These are phyloP conservation scores for Drosophila tanythrix DNA, from an alignment of 2,888 invertebrate genomes.

Conservation along the genomic window DNA sequence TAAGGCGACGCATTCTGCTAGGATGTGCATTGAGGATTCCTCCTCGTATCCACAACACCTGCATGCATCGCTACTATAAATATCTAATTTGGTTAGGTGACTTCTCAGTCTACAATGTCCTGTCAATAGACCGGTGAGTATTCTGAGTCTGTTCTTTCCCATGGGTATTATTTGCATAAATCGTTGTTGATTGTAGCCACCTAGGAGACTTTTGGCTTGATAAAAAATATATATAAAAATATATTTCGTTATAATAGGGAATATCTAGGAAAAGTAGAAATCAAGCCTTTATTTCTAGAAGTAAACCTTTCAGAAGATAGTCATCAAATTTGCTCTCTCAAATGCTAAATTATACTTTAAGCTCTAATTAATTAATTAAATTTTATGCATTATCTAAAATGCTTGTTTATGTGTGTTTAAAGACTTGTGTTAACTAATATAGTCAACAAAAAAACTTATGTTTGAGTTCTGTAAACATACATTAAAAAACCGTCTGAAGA, in stretches of 20 bases:
- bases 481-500: not conserved
- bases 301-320: not conserved
- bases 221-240: not conserved
- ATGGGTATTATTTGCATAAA: too few species aligned
- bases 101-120: too few species aligned
- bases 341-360: not conserved
- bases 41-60: too few species aligned
- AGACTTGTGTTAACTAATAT: not conserved
- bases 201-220: too few species aligned
- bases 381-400: not conserved
- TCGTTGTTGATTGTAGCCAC: too few species aligned
- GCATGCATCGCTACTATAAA: too few species aligned
- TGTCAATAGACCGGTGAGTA: too few species aligned
- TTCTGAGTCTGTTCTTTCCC: too few species aligned
- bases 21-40: too few species aligned
- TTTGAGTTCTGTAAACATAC: not conserved
- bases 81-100: too few species aligned
- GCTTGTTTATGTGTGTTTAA: not conserved
- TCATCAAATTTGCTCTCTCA: rapidly evolving
- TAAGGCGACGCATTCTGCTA: too few species aligned
- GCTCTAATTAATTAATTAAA: not conserved
- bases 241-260: not conserved
- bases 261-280: not conserved
- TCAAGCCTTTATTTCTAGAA: not conserved
- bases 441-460: not conserved